A percentile compares a stretch with the other conserved stretches of the same genome.
phyloP scores from a whole-genome alignment of 2,113 vertebrate species.

The Sylvia atricapilla region DNA sequence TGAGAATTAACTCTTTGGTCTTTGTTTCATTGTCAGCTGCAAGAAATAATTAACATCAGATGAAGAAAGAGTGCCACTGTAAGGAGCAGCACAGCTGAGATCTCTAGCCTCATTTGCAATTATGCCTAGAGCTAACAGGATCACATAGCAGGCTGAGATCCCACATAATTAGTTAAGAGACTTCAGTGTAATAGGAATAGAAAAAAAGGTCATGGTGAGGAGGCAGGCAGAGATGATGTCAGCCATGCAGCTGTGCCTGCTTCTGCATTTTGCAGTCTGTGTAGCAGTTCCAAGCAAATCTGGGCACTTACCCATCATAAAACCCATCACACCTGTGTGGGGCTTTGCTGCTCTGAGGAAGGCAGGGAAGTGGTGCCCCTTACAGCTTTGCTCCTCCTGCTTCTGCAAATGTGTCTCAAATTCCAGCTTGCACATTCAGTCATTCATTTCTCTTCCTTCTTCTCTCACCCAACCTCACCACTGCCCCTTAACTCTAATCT shows the following conservation, averaged over 20 bases:
- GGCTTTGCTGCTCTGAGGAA: not conserved
- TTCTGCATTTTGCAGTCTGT: not conserved
- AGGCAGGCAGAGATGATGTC: not conserved
- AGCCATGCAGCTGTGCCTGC: not conserved
- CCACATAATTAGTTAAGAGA: conserved; percentile 45
- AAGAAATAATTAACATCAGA: conserved; percentile 40
- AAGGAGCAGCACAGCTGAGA: conserved; percentile 33
- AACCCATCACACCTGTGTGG: accelerated
- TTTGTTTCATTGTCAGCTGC: not conserved
- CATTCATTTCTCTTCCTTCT: not conserved
- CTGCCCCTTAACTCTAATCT: not conserved
- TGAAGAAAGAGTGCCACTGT: conserved; percentile 4
- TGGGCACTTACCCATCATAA: accelerated
- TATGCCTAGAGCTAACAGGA: conserved; percentile 35
- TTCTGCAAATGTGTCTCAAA: not conserved
- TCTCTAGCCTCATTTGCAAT: conserved; percentile 61
- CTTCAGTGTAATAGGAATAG: not conserved
- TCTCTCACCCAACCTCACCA: not conserved
- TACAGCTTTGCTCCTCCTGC: not conserved
- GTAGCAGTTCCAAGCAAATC: not conserved
- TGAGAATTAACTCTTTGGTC: conserved; percentile 50
- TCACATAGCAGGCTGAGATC: not conserved
- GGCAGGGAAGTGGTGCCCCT: not conserved
- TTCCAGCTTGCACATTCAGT: not conserved
- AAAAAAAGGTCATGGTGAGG: not conserved